These are phyloP conservation scores for Cephus pulcher DNA, from an alignment of 2,888 invertebrate genomes.

Conservation along the genomic window DNA sequence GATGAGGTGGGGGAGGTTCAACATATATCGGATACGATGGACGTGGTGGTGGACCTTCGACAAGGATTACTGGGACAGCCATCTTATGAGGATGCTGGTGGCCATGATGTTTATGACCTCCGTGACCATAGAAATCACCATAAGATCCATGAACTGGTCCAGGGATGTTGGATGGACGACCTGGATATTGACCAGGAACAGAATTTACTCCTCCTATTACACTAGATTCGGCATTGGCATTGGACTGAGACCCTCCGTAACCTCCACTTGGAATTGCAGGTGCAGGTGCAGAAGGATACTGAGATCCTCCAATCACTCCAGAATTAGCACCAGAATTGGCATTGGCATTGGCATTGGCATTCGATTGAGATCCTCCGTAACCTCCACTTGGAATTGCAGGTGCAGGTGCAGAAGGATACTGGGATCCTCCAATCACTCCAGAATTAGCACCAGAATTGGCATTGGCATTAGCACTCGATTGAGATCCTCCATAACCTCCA, in stretches of 20 bases:
- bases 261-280: not conserved
- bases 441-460: conserved; percentile 14
- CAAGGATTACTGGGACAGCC: not conserved
- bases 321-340: conserved; percentile 10
- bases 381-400: not conserved
- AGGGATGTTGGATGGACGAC: too few species aligned
- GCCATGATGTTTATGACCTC: not conserved
- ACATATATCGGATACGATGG: not conserved
- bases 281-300: not conserved
- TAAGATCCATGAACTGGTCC: not conserved
- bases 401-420: not conserved
- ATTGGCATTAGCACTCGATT: conserved; percentile 26
- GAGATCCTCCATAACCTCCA: conserved; percentile 30
- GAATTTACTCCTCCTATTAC: too few species aligned
- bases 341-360: conserved; percentile 22
- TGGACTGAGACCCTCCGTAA: conserved; percentile 31
- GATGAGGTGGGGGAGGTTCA: not conserved
- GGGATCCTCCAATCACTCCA: not conserved
- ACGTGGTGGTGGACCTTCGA: not conserved
- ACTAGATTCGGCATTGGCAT: conserved; percentile 20
- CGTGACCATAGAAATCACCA: not conserved
- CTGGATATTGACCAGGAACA: too few species aligned
- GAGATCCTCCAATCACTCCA: not conserved
- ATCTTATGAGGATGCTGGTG: not conserved
- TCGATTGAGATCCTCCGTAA: conserved; percentile 32